A percentile compares a stretch with the other conserved stretches of the same genome.
These are phyloP conservation scores for Nemotelus nigrinus DNA, from an alignment of 2,888 invertebrate genomes.

Conservation along the genomic window DNA sequence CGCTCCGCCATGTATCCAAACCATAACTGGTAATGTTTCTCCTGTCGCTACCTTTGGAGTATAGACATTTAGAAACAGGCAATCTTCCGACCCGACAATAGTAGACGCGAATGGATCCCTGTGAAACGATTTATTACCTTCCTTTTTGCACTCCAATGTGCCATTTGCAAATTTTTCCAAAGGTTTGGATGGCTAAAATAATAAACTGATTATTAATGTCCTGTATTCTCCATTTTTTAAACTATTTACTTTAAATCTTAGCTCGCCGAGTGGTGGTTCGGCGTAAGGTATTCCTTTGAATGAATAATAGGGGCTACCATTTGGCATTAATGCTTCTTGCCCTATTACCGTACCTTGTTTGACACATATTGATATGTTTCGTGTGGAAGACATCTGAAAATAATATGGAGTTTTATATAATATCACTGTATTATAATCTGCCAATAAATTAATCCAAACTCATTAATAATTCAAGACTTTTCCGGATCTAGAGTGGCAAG, in stretches of 20 bases:
- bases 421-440: too few species aligned
- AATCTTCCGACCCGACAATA: slow-evolving; percentile 60
- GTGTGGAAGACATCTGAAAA: slow-evolving; percentile 30
- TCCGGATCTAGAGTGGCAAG: too few species aligned
- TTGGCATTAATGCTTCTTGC: slow-evolving; percentile 60
- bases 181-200: slow-evolving; percentile 59
- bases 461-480: too few species aligned
- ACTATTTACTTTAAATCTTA: slow-evolving; percentile 61
- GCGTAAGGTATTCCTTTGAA: slow-evolving; percentile 71
- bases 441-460: too few species aligned
- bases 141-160: slow-evolving; percentile 60
- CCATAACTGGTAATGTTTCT: slow-evolving; percentile 60
- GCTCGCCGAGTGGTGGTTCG: slow-evolving; percentile 66
- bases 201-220: background rate
- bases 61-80: slow-evolving; percentile 61
- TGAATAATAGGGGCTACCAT: slow-evolving; percentile 64
- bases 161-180: slow-evolving; percentile 56
- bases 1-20: slow-evolving; percentile 63
- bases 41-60: slow-evolving; percentile 55
- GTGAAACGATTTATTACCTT: slow-evolving; percentile 59
- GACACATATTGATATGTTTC: slow-evolving; percentile 55
- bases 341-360: slow-evolving; percentile 67
- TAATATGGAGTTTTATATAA: background rate
- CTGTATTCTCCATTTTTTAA: background rate
- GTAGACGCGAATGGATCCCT: slow-evolving; percentile 56